phyloP scores from a whole-genome alignment of 2,888 invertebrate species.

The Spodoptera picta region DNA sequence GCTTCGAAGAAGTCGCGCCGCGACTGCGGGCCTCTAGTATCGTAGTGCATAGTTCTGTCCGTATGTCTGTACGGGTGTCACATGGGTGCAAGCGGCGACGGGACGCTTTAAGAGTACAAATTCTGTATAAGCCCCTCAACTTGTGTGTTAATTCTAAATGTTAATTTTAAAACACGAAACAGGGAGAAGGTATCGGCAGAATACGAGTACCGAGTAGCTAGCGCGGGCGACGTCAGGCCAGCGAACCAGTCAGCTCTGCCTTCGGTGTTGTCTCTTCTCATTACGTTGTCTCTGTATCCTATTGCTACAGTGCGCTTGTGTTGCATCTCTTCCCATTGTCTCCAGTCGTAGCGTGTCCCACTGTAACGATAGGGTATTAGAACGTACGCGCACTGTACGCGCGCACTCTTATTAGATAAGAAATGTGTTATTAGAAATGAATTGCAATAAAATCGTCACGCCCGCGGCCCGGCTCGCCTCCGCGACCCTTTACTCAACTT shows the following conservation, averaged over 20 bases:
- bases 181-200: constrained; percentile 76
- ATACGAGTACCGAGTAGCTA: constrained; percentile 63
- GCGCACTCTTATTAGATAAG: constrained; percentile 83
- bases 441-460: constrained; percentile 71
- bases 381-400: constrained; percentile 76
- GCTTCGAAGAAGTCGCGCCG: constrained; percentile 71
- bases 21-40: constrained; percentile 48
- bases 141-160: constrained; percentile 84
- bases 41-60: constrained; percentile 55
- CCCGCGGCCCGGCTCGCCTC: constrained; percentile 63
- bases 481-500: constrained; percentile 72
- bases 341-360: constrained; percentile 68
- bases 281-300: constrained; percentile 79
- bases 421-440: constrained; percentile 87
- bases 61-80: constrained; percentile 49
- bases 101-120: constrained; percentile 91
- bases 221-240: constrained; percentile 76
- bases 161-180: constrained; percentile 82
- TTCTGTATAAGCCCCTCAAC: constrained; percentile 90
- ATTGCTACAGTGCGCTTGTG: constrained; percentile 83
- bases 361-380: constrained; percentile 85
- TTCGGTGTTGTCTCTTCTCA: constrained; percentile 86
- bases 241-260: constrained; percentile 79
- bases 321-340: constrained; percentile 79
- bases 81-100: constrained; percentile 76